Percentiles rank a stretch among this genome's conserved stretches.
phyloP scores from a whole-genome alignment of 2,797 vertebrate species.

The Oceanodroma leucorhoa region DNA sequence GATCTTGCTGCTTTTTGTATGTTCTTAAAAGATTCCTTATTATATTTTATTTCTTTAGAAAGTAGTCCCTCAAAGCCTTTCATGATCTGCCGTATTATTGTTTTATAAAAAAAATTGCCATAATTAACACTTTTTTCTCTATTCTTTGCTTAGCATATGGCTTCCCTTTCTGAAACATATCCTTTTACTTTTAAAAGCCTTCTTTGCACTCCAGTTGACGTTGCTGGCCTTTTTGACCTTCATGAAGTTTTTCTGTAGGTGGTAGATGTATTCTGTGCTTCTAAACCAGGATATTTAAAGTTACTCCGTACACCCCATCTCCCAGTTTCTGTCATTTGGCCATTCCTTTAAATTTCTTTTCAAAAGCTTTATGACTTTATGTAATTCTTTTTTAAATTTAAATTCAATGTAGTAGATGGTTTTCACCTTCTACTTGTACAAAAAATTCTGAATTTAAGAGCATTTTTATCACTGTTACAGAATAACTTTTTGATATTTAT shows the following conservation, averaged over 20 bases:
- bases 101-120: not conserved
- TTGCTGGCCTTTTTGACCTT: not conserved
- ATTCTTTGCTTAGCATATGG: not conserved
- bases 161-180: not conserved
- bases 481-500: not conserved
- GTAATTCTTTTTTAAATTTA: not conserved
- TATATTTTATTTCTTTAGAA: not conserved
- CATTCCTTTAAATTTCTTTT: not conserved
- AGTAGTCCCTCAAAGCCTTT: not conserved
- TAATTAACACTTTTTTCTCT: not conserved
- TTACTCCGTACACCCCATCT: rapidly evolving
- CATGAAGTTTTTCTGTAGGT: not conserved
- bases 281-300: not conserved
- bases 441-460: not conserved
- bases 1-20: not conserved
- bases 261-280: not conserved
- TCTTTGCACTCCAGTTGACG: not conserved
- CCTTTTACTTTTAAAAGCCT: not conserved
- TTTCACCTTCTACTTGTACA: not conserved
- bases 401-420: not conserved
- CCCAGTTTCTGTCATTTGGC: not conserved
- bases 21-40: not conserved
- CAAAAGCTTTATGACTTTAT: not conserved
- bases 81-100: not conserved
- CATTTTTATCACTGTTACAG: not conserved